A percentile compares a stretch with the other conserved stretches of the same genome.
Conservation (phyloP, 2,113 vertebrate species). For the Xenotilapia caudafasciata region DNA sequence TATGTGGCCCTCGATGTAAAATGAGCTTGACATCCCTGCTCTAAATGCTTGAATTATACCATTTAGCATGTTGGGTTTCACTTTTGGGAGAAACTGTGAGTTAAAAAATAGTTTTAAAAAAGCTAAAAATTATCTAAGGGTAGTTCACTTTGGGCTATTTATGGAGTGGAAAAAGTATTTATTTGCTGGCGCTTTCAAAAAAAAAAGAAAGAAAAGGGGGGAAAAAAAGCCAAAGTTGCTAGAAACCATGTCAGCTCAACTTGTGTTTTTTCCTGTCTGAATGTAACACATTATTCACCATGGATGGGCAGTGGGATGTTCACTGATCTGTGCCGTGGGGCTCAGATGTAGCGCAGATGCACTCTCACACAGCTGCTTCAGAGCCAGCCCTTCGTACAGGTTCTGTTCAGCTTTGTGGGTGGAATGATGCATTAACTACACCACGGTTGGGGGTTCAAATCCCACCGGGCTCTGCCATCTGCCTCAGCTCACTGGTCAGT, state of each 20-base stretch:
- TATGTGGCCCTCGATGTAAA: neutral
- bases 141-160: neutral
- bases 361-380: neutral
- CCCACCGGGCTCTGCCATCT: constrained; percentile 9
- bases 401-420: constrained; percentile 15
- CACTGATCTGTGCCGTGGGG: constrained; percentile 38
- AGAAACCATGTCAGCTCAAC: neutral
- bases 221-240: fast-evolving
- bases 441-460: constrained; percentile 40
- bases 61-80: neutral
- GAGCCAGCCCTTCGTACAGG: neutral
- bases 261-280: neutral
- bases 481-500: constrained; percentile 8
- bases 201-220: fast-evolving
- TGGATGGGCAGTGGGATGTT: constrained; percentile 6
- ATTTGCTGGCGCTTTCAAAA: neutral
- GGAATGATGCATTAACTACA: constrained; percentile 23
- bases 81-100: neutral
- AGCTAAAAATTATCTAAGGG: neutral
- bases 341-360: constrained; percentile 24
- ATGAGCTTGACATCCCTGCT: neutral
- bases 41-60: neutral
- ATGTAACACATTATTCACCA: constrained; percentile 11
- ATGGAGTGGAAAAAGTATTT: neutral
- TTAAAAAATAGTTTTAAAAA: neutral